Percentiles rank a stretch among this genome's conserved stretches.
phyloP scores from a whole-genome alignment of 2,113 vertebrate genomes.

The Alethe diademata region DNA sequence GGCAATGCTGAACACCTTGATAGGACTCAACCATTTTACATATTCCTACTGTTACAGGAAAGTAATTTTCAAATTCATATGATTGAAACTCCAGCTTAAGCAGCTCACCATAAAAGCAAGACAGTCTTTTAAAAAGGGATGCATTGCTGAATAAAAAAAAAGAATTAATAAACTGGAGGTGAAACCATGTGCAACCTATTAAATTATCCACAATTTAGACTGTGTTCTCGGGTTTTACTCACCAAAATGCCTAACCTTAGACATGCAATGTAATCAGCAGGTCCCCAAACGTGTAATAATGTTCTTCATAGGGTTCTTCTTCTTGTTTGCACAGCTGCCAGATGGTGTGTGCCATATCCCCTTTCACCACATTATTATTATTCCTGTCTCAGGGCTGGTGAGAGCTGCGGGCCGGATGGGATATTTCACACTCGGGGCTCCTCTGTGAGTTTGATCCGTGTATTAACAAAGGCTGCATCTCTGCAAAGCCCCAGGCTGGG shows the following conservation, averaged over 20 bases:
- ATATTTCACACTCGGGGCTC: slow-evolving; percentile 34
- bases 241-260: slow-evolving; percentile 60
- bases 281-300: slow-evolving; percentile 59
- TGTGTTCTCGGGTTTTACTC: slow-evolving; percentile 55
- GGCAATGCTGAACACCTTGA: neutral
- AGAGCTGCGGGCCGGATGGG: slow-evolving; percentile 54
- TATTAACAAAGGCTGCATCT: slow-evolving; percentile 5
- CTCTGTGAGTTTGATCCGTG: slow-evolving; percentile 16
- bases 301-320: slow-evolving; percentile 62
- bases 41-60: neutral
- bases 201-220: slow-evolving; percentile 45
- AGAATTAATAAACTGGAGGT: slow-evolving; percentile 31
- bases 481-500: neutral
- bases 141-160: slow-evolving; percentile 36
- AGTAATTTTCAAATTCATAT: neutral
- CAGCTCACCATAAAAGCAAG: neutral
- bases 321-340: slow-evolving; percentile 79
- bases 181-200: slow-evolving; percentile 56
- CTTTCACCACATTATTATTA: slow-evolving; percentile 63
- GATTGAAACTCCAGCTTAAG: slow-evolving; percentile 35
- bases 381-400: slow-evolving; percentile 64
- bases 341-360: slow-evolving; percentile 64
- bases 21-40: neutral
- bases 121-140: neutral
- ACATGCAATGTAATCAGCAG: slow-evolving; percentile 65